phyloP scores from a whole-genome alignment of 1,140 invertebrate species.

The Calephelis virginiensis region DNA sequence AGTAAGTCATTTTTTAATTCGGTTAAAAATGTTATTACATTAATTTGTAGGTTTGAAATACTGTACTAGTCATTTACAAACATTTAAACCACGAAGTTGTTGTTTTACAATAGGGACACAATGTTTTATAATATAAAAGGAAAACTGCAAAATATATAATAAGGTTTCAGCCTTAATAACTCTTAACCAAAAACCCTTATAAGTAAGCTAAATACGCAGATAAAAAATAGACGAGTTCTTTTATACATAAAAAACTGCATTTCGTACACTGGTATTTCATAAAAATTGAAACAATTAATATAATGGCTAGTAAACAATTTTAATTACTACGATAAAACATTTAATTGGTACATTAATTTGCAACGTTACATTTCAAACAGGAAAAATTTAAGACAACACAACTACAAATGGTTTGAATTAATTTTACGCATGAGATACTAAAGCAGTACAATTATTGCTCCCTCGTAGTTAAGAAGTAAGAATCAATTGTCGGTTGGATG shows the following conservation, averaged over 20 bases:
- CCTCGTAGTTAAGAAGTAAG: slow-evolving; percentile 28
- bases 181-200: too few species aligned
- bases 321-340: slow-evolving; percentile 33
- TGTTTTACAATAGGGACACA: too few species aligned
- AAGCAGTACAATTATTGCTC: slow-evolving; percentile 42
- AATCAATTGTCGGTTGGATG: slow-evolving; percentile 21
- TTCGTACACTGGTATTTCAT: slow-evolving; percentile 16
- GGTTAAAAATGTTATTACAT: too few species aligned
- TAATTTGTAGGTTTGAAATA: too few species aligned
- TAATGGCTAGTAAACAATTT: slow-evolving; percentile 27
- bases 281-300: slow-evolving; percentile 17
- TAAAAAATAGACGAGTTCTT: background rate
- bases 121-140: too few species aligned
- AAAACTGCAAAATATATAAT: too few species aligned
- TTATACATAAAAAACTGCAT: slow-evolving; percentile 1
- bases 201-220: background rate
- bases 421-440: slow-evolving; percentile 46
- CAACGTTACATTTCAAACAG: slow-evolving; percentile 24
- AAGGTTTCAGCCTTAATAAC: too few species aligned
- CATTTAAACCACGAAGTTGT: too few species aligned
- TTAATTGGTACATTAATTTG: slow-evolving; percentile 30
- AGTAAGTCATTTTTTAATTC: too few species aligned
- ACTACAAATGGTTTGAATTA: slow-evolving; percentile 44
- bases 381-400: slow-evolving; percentile 38
- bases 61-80: too few species aligned